Evolutionary conservation across 2,797 vertebrate species (phyloP).

Genomic region (Taenioides sp.): DNA sequence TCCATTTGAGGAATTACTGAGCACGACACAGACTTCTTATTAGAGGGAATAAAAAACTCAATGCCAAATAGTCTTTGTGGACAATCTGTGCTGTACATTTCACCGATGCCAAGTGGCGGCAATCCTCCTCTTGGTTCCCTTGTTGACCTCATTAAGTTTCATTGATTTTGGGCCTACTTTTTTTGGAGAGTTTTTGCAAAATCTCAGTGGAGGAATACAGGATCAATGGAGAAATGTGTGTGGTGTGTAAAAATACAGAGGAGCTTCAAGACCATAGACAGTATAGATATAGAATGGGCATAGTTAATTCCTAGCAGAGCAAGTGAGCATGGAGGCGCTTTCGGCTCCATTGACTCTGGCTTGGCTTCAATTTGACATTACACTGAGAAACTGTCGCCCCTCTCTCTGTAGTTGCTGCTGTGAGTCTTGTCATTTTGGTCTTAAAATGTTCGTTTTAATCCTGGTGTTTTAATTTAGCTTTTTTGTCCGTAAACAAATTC

Average conservation of each 20-base stretch:
- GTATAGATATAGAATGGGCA: too few species aligned
- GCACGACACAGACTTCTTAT: constrained; percentile 26
- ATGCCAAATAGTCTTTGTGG: constrained; percentile 24
- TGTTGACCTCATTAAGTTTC: constrained; percentile 32
- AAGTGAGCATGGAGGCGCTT: too few species aligned
- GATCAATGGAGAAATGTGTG: constrained; percentile 21
- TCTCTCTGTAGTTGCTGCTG: too few species aligned
- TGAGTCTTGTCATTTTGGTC: too few species aligned
- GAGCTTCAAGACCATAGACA: too few species aligned
- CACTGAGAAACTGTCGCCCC: too few species aligned
- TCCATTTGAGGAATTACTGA: constrained; percentile 23
- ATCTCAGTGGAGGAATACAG: constrained; percentile 18
- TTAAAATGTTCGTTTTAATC: too few species aligned
- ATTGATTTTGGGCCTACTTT: constrained; percentile 21
- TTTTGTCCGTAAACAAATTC: too few species aligned
- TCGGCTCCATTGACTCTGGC: too few species aligned
- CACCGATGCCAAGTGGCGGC: constrained; percentile 25
- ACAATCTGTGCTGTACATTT: constrained; percentile 14
- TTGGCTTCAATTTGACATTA: too few species aligned
- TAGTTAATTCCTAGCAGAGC: too few species aligned
- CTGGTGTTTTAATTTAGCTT: too few species aligned
- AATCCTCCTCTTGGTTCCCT: constrained; percentile 13
- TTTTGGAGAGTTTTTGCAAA: constrained; percentile 32
- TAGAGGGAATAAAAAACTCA: constrained; percentile 27
- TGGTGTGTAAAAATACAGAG: constrained; percentile 8